Conservation (phyloP, 2,113 vertebrate genomes). For the Bubo blakistoni region DNA sequence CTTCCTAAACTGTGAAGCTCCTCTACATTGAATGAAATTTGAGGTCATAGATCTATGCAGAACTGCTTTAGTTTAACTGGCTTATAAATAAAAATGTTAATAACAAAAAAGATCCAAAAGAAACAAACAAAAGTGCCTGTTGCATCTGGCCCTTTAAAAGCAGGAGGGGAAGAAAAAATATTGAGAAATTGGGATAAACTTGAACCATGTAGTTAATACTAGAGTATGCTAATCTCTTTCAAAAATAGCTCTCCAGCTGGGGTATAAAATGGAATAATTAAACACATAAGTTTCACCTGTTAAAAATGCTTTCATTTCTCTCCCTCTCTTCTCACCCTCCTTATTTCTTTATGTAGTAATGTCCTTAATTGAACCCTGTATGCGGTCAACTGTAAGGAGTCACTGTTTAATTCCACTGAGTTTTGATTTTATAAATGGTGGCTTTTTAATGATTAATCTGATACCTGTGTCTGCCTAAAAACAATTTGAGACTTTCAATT, state of each 20-base stretch:
- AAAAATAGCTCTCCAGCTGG: background rate
- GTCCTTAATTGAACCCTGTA: background rate
- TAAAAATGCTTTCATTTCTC: background rate
- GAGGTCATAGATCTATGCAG: background rate
- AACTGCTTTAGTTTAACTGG: conserved; percentile 25
- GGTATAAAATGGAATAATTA: background rate
- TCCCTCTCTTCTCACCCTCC: background rate
- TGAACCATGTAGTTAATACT: background rate
- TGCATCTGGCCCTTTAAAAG: background rate
- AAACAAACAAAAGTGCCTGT: background rate
- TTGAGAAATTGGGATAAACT: background rate
- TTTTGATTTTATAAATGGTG: conserved; percentile 1
- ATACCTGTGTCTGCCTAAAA: background rate
- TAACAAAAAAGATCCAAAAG: background rate
- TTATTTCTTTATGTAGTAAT: background rate
- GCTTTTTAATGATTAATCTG: background rate
- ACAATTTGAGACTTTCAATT: background rate
- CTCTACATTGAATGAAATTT: background rate
- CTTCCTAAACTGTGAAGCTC: conserved; percentile 26
- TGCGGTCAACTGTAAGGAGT: background rate
- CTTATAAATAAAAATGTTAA: conserved; percentile 8
- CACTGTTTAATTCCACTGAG: background rate
- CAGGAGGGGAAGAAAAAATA: rapidly evolving
- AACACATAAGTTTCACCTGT: background rate
- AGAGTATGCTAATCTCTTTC: background rate